Base-by-base conservation (phyloP, 2,888 invertebrate species). In the Apodemia zela region DNA sequence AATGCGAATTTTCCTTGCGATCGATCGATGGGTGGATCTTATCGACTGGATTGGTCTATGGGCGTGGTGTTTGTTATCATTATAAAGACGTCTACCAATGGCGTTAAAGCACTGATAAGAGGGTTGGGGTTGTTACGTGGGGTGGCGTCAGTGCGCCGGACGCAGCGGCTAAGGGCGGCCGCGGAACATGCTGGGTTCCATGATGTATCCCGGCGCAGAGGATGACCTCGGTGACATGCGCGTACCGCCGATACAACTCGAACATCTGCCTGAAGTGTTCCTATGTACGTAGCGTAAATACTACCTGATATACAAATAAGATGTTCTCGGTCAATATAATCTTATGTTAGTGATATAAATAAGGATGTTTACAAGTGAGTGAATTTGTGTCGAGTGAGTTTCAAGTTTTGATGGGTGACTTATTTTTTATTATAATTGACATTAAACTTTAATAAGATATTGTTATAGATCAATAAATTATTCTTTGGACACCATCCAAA, bases 241-340 rank as follows among this genome's bases (percentile, higher is more conserved):
- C 79, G 95, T 95, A 73, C 95, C 95, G 68, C 95, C 95, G 73
- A 95, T 95, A 75, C 94, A 94, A 78, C 89, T 95, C 71, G 95
- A 95, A 81, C 94, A 94, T 80, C 93, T 95, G 76, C 95, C 95
- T 47, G 95, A 95, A 85, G 94, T 95, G 88, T 92, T 95, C 75
- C 84, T 95, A 84, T 94, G 95, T 95, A 94, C 93, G 95, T 94
- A 89, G 66, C 59, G 59, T 42, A 63, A 60, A 64, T 62, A 69
- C 29, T 33, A 15, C 17, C 35, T 61, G 10, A 17, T 25, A 38
- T 11, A 10, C 13, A 51, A 18, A 11, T 47, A 10, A 47, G 47
- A 17, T n/a, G 21, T 21, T 18, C 11, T 51, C 18, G 35, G n/a
- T 54, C 18, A 33, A 61, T 42, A 25, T 25, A 25, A 25, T 25